These are phyloP conservation scores for Drosophila fungiperda DNA, from an alignment of 2,888 invertebrate genomes.

Conservation along the genomic window DNA sequence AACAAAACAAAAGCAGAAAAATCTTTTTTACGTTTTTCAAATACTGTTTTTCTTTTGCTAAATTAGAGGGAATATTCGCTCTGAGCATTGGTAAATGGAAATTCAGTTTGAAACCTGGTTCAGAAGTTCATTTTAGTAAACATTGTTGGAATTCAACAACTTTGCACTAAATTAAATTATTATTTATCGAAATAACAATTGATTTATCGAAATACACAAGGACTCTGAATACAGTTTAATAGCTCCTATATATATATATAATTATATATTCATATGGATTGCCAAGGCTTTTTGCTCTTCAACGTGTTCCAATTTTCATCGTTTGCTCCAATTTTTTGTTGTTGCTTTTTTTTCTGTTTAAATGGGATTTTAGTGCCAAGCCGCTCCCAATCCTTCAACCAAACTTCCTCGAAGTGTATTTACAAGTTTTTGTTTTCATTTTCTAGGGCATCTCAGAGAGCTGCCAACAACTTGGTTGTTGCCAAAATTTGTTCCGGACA, in stretches of 20 bases:
- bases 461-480: constrained; percentile 22
- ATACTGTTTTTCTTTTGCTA: neutral
- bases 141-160: neutral
- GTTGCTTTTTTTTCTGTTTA: neutral
- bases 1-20: constrained; percentile 9
- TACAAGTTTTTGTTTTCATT: constrained; percentile 7
- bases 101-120: neutral
- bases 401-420: constrained; percentile 24
- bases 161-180: too few species aligned
- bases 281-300: neutral
- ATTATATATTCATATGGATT: neutral
- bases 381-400: constrained; percentile 9
- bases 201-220: neutral
- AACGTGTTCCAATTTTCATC: neutral
- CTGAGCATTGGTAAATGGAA: neutral
- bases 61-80: neutral
- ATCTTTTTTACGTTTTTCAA: neutral
- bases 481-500: constrained; percentile 37
- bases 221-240: neutral
- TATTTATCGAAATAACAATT: neutral
- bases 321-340: neutral
- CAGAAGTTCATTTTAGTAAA: neutral
- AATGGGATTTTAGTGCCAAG: neutral
- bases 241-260: neutral
- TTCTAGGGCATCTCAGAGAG: constrained; percentile 26